These are phyloP conservation scores for Morinoia aosen DNA, from an alignment of 2,888 invertebrate genomes.

Conservation along the genomic window DNA sequence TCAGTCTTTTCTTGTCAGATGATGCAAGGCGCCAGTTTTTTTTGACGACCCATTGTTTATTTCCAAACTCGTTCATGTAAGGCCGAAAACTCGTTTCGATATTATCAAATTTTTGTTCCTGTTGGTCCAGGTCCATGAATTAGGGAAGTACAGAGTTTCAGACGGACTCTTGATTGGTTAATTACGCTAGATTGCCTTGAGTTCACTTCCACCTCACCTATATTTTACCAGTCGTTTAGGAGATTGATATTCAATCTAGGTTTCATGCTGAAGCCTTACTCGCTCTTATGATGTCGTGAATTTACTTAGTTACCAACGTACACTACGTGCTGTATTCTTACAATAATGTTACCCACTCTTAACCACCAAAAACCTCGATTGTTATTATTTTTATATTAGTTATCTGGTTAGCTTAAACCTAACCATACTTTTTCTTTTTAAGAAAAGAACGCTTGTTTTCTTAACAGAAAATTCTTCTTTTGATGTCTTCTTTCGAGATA, in stretches of 20 bases:
- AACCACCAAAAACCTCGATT: neutral
- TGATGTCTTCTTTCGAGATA: neutral
- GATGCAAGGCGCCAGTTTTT: neutral
- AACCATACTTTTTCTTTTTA: neutral
- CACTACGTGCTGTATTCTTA: too few relatives aligned
- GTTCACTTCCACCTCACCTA: neutral
- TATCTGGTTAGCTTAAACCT: neutral
- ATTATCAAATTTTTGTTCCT: neutral
- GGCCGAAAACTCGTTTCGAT: neutral
- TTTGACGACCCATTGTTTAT: neutral
- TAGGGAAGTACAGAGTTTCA: neutral
- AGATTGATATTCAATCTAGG: too few relatives aligned
- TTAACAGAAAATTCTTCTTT: neutral
- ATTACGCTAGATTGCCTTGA: neutral
- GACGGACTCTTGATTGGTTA: neutral
- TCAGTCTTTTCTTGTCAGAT: neutral
- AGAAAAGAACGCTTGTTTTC: neutral
- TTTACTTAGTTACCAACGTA: too few relatives aligned
- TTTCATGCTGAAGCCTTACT: too few relatives aligned
- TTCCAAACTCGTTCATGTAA: neutral
- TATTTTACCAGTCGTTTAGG: too few relatives aligned
- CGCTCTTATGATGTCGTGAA: too few relatives aligned
- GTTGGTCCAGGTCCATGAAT: neutral
- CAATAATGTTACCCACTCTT: too few relatives aligned
- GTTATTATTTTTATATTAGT: neutral